phyloP scores from a whole-genome alignment of 2,797 vertebrate genomes.

The Xerus rutilus region DNA sequence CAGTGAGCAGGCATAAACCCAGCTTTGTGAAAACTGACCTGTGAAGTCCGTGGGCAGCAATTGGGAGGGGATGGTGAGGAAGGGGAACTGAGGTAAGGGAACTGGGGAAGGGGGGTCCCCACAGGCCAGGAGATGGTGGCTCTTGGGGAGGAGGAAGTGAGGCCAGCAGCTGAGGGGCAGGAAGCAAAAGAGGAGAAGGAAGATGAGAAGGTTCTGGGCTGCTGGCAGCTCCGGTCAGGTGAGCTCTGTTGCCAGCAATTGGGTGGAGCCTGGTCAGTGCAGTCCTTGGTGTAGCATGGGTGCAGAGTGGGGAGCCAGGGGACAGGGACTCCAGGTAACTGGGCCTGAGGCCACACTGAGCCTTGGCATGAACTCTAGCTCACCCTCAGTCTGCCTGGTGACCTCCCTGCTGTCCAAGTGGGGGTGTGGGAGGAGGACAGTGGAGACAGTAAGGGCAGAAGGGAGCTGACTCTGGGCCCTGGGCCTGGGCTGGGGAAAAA shows the following conservation, averaged over 20 bases:
- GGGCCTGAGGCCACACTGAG: neutral
- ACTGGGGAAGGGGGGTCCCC: neutral
- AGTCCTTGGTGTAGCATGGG: neutral
- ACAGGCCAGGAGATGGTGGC: neutral
- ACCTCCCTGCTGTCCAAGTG: neutral
- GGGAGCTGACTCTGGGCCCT: neutral
- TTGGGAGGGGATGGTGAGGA: too few species aligned
- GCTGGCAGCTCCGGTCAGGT: neutral
- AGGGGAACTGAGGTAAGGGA: neutral
- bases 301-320: neutral
- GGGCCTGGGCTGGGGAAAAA: neutral
- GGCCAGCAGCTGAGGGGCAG: neutral
- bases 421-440: neutral
- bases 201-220: neutral
- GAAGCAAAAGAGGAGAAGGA: neutral
- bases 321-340: neutral
- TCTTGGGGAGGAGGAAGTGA: neutral
- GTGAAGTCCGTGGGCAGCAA: neutral
- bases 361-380: too few species aligned
- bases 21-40: neutral
- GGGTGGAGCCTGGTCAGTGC: rapidly evolving
- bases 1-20: neutral
- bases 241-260: neutral
- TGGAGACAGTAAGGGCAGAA: rapidly evolving
- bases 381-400: neutral